Percentiles rank a stretch among this genome's conserved stretches.
Evolutionary conservation across 2,113 vertebrate genomes (phyloP).

Genomic region (Colaptes auratus): DNA sequence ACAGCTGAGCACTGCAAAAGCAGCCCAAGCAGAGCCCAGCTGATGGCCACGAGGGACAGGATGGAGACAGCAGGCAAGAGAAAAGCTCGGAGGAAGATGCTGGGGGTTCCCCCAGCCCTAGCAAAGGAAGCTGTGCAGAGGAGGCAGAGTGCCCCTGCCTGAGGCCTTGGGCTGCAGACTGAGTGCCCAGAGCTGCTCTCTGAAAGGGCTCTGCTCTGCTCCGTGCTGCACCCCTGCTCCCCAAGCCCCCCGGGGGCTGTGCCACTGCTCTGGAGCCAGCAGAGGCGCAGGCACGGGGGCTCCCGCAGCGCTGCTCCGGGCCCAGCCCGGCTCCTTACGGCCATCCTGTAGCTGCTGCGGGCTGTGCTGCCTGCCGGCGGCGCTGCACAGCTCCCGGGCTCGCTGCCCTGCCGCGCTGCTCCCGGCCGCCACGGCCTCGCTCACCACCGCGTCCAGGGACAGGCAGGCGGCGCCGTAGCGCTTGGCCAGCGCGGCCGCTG

Average conservation of each 20-base stretch:
- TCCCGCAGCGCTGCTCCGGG: too few species aligned
- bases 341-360: conserved; percentile 56
- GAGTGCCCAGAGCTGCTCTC: not conserved
- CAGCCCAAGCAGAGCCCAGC: not conserved
- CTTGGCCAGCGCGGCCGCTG: conserved; percentile 71
- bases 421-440: conserved; percentile 75
- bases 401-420: conserved; percentile 62
- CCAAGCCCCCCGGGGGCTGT: too few species aligned
- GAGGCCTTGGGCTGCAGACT: not conserved
- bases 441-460: conserved; percentile 79
- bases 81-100: not conserved
- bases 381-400: conserved; percentile 79
- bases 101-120: not conserved
- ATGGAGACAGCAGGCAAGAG: not conserved
- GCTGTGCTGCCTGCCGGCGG: conserved; percentile 68
- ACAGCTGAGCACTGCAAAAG: not conserved
- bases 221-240: too few species aligned
- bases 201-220: not conserved
- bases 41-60: not conserved
- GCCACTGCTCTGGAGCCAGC: too few species aligned
- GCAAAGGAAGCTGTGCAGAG: not conserved
- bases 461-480: conserved; percentile 78
- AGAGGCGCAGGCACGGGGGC: too few species aligned
- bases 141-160: not conserved
- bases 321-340: conserved; percentile 66